Percentiles rank a stretch among this genome's conserved stretches.
phyloP scores from a whole-genome alignment of 2,113 vertebrate genomes.

The Heliornis fulica region DNA sequence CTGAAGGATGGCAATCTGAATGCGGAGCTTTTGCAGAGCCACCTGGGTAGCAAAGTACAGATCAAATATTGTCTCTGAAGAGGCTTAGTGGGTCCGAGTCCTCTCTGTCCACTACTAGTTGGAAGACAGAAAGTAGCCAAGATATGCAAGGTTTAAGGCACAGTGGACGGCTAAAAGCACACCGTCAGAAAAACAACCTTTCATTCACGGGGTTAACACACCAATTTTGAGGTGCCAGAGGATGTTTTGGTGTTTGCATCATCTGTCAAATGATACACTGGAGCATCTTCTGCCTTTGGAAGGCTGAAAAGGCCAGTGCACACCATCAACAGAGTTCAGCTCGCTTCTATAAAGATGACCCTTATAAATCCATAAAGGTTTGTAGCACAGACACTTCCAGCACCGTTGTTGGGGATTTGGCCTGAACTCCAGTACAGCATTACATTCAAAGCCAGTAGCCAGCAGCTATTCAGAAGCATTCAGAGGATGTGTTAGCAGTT shows the following conservation, averaged over 20 bases:
- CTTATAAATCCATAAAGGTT: not conserved
- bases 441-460: not conserved
- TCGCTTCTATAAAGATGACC: not conserved
- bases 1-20: not conserved
- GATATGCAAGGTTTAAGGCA: not conserved
- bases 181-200: not conserved
- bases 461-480: not conserved
- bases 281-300: not conserved
- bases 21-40: not conserved
- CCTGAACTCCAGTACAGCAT: not conserved
- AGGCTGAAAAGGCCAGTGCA: not conserved
- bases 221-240: not conserved
- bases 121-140: not conserved
- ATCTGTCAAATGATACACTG: not conserved
- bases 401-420: not conserved
- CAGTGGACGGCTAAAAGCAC: not conserved
- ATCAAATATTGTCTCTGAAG: not conserved
- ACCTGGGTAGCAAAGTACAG: not conserved
- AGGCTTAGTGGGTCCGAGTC: not conserved
- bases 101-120: not conserved
- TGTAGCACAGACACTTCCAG: not conserved
- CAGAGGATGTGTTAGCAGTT: not conserved
- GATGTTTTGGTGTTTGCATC: not conserved
- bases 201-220: not conserved
- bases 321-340: not conserved